Conservation (phyloP, 2,888 invertebrate species). For the Xestia rhomboidea region DNA sequence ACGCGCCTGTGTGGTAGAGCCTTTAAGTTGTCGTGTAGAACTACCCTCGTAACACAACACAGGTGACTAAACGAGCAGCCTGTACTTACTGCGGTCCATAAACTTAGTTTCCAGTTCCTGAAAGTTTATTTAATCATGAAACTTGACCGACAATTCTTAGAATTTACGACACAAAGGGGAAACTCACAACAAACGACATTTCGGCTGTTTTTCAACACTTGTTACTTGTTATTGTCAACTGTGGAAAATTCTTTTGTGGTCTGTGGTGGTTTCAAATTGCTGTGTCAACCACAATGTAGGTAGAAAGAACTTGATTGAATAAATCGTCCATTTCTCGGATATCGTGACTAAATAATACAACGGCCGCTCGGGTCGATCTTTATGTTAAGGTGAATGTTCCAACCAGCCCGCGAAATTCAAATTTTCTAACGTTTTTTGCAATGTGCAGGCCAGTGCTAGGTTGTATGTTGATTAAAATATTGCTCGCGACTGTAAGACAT, state of each 20-base stretch:
- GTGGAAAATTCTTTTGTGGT: slow-evolving; percentile 4
- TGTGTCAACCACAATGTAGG: not conserved
- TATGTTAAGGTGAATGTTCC: no score
- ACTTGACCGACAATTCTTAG: slow-evolving; percentile 18
- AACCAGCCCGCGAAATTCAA: no score
- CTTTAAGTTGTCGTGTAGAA: no score
- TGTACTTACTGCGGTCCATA: not conserved
- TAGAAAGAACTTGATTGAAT: not conserved
- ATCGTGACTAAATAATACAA: no score
- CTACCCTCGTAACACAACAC: no score
- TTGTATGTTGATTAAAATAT: no score
- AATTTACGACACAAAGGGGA: slow-evolving; percentile 14
- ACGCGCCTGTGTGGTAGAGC: no score
- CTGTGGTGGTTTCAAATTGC: slow-evolving; percentile 4
- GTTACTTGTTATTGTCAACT: slow-evolving; percentile 10
- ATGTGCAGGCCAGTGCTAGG: no score
- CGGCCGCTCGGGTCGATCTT: no score
- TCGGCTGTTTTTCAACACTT: slow-evolving; percentile 26
- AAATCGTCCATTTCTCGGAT: not conserved
- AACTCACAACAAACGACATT: slow-evolving; percentile 5
- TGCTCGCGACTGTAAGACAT: no score
- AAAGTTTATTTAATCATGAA: slow-evolving; percentile 41
- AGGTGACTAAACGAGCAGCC: not conserved
- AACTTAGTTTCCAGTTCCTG: slow-evolving; percentile 2
- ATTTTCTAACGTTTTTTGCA: no score